Evolutionary conservation across 1,140 invertebrate genomes (phyloP).

Genomic region (Phenacoccus solenopsis): DNA sequence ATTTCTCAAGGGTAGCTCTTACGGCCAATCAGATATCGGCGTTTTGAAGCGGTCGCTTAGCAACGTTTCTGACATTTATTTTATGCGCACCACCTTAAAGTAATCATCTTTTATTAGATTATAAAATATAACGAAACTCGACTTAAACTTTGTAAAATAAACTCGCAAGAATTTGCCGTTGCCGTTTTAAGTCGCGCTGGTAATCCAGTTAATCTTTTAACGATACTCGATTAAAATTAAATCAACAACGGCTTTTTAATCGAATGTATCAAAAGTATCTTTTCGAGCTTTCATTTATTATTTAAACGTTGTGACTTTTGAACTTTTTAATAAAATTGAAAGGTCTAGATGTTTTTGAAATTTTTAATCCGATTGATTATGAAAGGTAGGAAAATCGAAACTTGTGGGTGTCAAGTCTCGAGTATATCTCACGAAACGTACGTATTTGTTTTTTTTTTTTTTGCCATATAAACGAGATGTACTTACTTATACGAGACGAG

Average conservation of each 20-base stretch:
- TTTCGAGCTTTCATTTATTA: conserved; percentile 11
- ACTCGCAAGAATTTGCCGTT: background rate
- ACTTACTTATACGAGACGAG: no score
- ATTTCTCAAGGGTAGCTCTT: conserved; percentile 16
- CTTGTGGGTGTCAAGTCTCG: no score
- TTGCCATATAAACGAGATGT: no score
- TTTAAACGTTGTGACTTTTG: conserved; percentile 5
- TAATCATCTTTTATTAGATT: conserved; percentile 14
- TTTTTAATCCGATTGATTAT: background rate
- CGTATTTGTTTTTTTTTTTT: no score
- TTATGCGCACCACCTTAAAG: conserved; percentile 14
- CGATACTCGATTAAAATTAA: conserved; percentile 18
- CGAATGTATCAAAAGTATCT: conserved; percentile 17
- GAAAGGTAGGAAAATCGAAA: no score
- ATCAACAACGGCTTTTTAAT: conserved; percentile 14
- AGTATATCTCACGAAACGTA: no score
- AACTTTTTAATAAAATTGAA: background rate
- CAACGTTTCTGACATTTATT: conserved; percentile 15
- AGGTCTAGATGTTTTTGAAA: background rate
- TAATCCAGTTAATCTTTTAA: conserved; percentile 12
- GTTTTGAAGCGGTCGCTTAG: conserved; percentile 11
- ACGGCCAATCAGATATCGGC: conserved; percentile 13
- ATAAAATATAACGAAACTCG: conserved; percentile 17
- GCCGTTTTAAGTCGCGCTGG: conserved; percentile 7
- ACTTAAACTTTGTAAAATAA: conserved; percentile 13